Evolutionary conservation across 2,797 vertebrate species (phyloP).

Genomic region (Lacerta agilis): DNA sequence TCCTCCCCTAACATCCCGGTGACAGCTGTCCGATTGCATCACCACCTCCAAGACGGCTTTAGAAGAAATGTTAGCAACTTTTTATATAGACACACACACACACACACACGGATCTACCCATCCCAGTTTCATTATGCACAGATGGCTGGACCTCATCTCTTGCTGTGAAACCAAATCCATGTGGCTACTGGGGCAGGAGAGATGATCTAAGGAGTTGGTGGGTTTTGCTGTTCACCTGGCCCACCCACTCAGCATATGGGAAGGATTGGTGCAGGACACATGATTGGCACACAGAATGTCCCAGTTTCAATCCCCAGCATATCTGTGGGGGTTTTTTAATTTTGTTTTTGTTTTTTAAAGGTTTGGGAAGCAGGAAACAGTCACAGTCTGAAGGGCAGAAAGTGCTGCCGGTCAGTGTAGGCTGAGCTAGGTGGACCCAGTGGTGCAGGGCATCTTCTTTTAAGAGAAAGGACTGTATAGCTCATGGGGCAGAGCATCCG

Average conservation of each 20-base stretch:
- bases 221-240: background rate
- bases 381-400: too few relatives aligned
- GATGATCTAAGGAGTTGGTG: accelerated
- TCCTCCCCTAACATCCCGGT: slow-evolving; percentile 27
- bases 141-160: background rate
- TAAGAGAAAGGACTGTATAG: too few relatives aligned
- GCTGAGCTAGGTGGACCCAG: too few relatives aligned
- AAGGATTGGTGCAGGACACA: background rate
- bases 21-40: slow-evolving; percentile 62
- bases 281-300: background rate
- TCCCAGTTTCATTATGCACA: background rate
- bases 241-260: background rate
- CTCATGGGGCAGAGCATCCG: too few relatives aligned
- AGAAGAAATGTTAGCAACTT: slow-evolving; percentile 37
- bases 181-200: background rate
- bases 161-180: slow-evolving; percentile 24
- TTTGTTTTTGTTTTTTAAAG: too few relatives aligned
- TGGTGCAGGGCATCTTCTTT: too few relatives aligned
- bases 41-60: slow-evolving; percentile 43
- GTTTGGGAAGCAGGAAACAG: background rate
- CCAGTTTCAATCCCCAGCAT: background rate
- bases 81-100: too few relatives aligned
- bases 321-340: too few relatives aligned
- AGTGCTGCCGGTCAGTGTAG: too few relatives aligned
- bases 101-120: background rate